Base-by-base conservation (phyloP, 2,797 vertebrate species). In the Betta splendens region DNA sequence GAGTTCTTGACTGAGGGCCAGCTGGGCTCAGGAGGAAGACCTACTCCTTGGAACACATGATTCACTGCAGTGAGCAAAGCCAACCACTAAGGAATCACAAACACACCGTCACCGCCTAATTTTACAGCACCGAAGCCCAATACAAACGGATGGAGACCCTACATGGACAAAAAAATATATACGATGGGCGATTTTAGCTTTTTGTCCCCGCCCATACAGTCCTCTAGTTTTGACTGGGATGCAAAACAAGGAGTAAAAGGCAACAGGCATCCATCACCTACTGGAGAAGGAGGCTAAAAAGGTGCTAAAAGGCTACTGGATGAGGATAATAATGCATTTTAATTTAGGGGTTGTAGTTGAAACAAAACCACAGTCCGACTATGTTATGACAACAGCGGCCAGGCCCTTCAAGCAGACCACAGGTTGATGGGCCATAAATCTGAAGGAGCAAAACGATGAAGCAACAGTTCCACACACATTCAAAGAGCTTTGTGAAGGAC, bases 41-140 rank as follows among this genome's bases (percentile, higher is more conserved):
- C 64, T 58, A 65, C 75, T 87, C 78, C 60, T 77, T 44, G 85
- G 88, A 89, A 87, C 69, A 72, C 67, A 81, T 89, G 83, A 87
- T 83, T 89, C 76, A 89, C 55, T 75, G 73, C 69, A 77, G 72
- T 80, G 80, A 83, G 81, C 79, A 84, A 80, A 71, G 61, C 75
- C 63, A 75, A 59, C 77, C 75, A 4, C 77, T 76, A 49, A 84
- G 69, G 63, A 87, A 86, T 83, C 75, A 80, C 84, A 84, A 87
- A 85, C 78, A 72, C 50, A 72, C 50, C 12, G 55, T 89, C 84
- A 87, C 47, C 62, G 73, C 80, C 80, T 89, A 83, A 88, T 83
- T 87, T 85, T 83, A 83, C 48, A 68, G 65, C 51, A 23, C 64
- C 62, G 33, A 54, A 59, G 71, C 71, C 70, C 66, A 58, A 68